Conservation (phyloP, 2,113 vertebrate genomes). For the Bubo scandiacus region DNA sequence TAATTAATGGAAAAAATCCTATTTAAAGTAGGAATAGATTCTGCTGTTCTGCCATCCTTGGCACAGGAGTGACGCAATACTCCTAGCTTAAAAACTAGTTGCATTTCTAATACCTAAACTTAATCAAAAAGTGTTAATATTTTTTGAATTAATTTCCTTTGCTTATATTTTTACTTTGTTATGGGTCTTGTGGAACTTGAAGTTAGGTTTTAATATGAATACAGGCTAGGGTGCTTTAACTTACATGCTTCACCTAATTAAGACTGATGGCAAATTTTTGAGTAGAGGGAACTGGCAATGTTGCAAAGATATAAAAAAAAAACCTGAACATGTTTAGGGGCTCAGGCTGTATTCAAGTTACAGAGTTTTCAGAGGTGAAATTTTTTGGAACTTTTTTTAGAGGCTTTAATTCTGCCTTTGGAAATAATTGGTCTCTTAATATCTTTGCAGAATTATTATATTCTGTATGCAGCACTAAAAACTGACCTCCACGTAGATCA, state of each 20-base stretch:
- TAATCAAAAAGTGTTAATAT: not conserved
- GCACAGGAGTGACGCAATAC: not conserved
- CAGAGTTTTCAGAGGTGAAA: not conserved
- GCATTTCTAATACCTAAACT: not conserved
- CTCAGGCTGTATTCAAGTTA: fast-evolving
- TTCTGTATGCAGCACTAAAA: not conserved
- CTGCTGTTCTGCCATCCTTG: not conserved
- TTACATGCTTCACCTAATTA: not conserved
- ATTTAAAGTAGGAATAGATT: not conserved
- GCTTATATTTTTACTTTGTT: not conserved
- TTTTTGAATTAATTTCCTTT: not conserved
- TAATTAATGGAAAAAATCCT: not conserved
- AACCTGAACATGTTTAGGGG: too few relatives aligned
- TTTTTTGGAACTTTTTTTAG: not conserved
- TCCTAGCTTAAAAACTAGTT: not conserved
- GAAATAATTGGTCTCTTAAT: not conserved
- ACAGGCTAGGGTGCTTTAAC: not conserved
- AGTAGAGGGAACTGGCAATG: not conserved
- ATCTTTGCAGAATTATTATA: not conserved
- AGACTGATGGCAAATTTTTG: not conserved
- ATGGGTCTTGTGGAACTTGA: not conserved
- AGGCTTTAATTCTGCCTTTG: not conserved
- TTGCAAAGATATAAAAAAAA: not conserved
- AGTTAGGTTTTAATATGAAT: not conserved
- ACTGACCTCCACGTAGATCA: not conserved